These are phyloP conservation scores for Parnassius smintheus DNA, from an alignment of 2,888 invertebrate genomes.

Conservation along the genomic window DNA sequence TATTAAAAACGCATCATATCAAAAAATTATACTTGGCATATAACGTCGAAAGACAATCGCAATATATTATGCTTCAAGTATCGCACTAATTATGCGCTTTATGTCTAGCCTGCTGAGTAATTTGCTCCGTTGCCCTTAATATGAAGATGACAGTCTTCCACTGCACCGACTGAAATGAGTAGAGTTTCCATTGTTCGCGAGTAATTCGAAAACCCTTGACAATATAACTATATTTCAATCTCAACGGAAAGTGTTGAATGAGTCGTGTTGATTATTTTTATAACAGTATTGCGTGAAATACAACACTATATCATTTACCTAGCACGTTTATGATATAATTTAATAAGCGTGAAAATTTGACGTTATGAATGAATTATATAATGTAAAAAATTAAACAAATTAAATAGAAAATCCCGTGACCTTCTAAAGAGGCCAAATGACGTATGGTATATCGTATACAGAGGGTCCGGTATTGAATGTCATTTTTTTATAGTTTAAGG, in stretches of 20 bases:
- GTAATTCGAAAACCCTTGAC: constrained; percentile 4
- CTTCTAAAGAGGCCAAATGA: too few relatives aligned
- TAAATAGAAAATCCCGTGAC: too few relatives aligned
- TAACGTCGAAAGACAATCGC: background rate
- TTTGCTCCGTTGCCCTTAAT: constrained; percentile 15
- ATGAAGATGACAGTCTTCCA: constrained; percentile 11
- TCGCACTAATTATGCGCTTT: background rate
- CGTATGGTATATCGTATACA: too few relatives aligned
- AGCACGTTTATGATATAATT: too few relatives aligned
- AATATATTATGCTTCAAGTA: background rate
- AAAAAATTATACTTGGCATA: too few relatives aligned
- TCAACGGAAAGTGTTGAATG: background rate
- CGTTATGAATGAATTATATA: too few relatives aligned
- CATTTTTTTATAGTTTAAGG: too few relatives aligned
- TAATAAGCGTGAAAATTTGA: too few relatives aligned
- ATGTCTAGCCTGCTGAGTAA: constrained; percentile 5
- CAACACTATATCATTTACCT: too few relatives aligned
- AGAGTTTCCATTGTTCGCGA: constrained; percentile 2
- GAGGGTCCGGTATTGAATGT: too few relatives aligned
- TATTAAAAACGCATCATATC: too few relatives aligned
- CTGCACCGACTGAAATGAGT: constrained; percentile 5
- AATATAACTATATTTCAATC: background rate
- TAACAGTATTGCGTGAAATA: background rate
- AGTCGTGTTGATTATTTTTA: background rate
- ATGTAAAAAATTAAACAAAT: too few relatives aligned